A percentile compares a stretch with the other conserved stretches of the same genome.
These are phyloP conservation scores for Callyntrura sp. DNA, from an alignment of 2,888 invertebrate species.

Conservation along the genomic window DNA sequence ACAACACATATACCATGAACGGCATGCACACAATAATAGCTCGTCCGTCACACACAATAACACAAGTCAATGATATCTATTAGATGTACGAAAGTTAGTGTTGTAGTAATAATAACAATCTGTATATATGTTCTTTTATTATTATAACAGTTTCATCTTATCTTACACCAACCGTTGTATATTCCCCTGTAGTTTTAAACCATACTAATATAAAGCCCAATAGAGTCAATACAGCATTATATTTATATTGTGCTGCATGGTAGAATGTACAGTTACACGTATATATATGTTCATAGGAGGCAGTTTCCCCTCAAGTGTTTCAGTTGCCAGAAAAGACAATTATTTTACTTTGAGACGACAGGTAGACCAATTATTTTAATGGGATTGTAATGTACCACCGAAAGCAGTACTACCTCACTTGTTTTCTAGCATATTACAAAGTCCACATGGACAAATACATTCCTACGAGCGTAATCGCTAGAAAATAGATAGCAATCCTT, in stretches of 20 bases:
- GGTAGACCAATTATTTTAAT: slow-evolving; percentile 82
- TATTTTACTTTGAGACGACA: slow-evolving; percentile 81
- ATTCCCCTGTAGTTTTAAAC: neutral
- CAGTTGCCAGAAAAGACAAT: slow-evolving; percentile 79
- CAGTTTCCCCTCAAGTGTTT: slow-evolving; percentile 78
- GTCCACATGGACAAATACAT: slow-evolving; percentile 1
- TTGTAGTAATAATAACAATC: neutral
- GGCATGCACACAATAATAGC: neutral
- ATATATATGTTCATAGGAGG: slow-evolving; percentile 31
- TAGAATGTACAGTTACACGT: neutral
- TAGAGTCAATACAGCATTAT: neutral
- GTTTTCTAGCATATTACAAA: slow-evolving; percentile 12
- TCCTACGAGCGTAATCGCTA: neutral
- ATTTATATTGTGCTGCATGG: neutral
- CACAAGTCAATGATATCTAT: neutral
- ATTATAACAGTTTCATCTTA: neutral
- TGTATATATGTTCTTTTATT: neutral
- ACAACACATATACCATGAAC: neutral
- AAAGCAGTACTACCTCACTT: slow-evolving; percentile 68
- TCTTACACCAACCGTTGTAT: neutral
- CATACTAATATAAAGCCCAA: neutral
- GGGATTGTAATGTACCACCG: slow-evolving; percentile 81
- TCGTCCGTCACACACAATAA: neutral
- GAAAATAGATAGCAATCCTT: neutral
- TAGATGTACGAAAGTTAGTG: slow-evolving; percentile 2